Percentiles rank a stretch among this genome's conserved stretches.
Conservation (phyloP, 2,888 invertebrate genomes). For the Leptinotarsa rubiginosa region DNA sequence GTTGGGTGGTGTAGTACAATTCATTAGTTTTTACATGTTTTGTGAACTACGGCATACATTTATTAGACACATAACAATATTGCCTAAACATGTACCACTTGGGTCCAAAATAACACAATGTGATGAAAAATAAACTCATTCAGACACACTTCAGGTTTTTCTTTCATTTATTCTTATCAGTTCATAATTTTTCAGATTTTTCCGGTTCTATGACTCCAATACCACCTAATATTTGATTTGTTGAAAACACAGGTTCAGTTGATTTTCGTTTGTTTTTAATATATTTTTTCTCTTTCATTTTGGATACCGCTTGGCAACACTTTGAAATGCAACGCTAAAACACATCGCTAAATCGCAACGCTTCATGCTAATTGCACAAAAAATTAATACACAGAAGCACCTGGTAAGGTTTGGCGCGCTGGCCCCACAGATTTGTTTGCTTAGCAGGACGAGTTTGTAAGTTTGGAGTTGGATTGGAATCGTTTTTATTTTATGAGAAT, state of each 20-base stretch:
- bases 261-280: slow-evolving; percentile 54
- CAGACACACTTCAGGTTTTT: slow-evolving; percentile 54
- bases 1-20: too few species aligned
- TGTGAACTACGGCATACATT: slow-evolving; percentile 4
- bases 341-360: slow-evolving; percentile 55
- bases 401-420: slow-evolving; percentile 65
- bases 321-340: slow-evolving; percentile 57
- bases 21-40: neutral
- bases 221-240: slow-evolving; percentile 60
- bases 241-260: slow-evolving; percentile 58
- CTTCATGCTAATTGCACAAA: slow-evolving; percentile 56
- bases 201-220: slow-evolving; percentile 66
- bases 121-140: slow-evolving; percentile 52
- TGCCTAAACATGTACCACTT: slow-evolving; percentile 48
- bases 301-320: slow-evolving; percentile 60
- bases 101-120: slow-evolving; percentile 57
- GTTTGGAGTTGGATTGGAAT: slow-evolving; percentile 44
- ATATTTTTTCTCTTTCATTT: slow-evolving; percentile 54
- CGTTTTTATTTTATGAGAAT: slow-evolving; percentile 25
- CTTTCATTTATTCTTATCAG: slow-evolving; percentile 49
- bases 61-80: slow-evolving; percentile 15
- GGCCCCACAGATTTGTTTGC: slow-evolving; percentile 66
- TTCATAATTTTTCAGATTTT: slow-evolving; percentile 64
- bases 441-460: slow-evolving; percentile 56
- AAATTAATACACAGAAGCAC: slow-evolving; percentile 58